Evolutionary conservation across 1,140 invertebrate species (phyloP).

Genomic region (Megalopta genalis): DNA sequence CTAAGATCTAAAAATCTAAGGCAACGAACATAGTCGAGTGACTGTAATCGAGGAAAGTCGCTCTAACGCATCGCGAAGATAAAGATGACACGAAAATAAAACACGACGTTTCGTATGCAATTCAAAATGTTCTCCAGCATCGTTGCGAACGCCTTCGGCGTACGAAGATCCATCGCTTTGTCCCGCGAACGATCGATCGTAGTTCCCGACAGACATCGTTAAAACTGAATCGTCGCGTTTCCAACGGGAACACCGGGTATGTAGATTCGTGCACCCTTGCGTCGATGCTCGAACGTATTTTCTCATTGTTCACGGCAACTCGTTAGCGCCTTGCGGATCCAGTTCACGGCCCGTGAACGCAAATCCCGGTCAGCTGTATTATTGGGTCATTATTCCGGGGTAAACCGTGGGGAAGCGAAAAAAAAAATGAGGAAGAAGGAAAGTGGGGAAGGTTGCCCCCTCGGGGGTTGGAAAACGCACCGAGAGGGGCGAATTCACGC

Average conservation of each 20-base stretch:
- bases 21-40: no score
- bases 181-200: no score
- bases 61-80: no score
- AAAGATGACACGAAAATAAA: no score
- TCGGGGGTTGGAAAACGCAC: slow-evolving; percentile 19
- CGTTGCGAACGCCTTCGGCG: no score
- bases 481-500: slow-evolving; percentile 20
- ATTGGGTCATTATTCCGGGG: slow-evolving; percentile 52
- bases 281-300: background rate
- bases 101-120: no score
- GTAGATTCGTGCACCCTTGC: background rate
- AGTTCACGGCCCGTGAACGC: slow-evolving; percentile 45
- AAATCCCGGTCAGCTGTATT: slow-evolving; percentile 50
- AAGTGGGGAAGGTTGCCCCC: slow-evolving; percentile 28
- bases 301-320: slow-evolving; percentile 41
- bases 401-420: slow-evolving; percentile 37
- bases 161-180: no score
- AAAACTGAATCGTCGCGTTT: no score
- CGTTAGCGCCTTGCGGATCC: slow-evolving; percentile 38
- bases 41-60: no score
- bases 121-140: no score
- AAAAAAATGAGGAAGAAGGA: slow-evolving; percentile 40
- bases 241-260: background rate
- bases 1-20: no score
- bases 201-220: no score